Conservation (phyloP, 2,797 vertebrate genomes). For the Anguilla megastoma region DNA sequence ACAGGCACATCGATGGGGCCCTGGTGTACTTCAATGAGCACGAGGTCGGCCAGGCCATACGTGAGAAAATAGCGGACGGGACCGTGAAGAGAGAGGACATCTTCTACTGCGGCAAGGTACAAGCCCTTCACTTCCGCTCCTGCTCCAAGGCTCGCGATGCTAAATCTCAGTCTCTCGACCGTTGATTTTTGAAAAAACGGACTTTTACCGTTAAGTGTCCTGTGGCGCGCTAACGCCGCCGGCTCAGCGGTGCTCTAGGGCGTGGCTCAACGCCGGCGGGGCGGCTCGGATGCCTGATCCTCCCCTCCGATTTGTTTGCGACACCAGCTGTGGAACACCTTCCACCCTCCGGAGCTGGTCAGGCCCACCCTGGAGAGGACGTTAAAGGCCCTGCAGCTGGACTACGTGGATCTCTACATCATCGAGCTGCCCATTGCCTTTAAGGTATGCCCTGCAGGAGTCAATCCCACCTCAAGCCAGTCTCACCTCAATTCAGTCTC, state of each 20-base stretch:
- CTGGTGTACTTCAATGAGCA: constrained; percentile 85
- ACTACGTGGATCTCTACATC: constrained; percentile 91
- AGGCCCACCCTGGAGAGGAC: constrained; percentile 82
- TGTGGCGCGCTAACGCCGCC: neutral
- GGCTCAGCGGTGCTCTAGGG: no score
- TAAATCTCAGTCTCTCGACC: neutral
- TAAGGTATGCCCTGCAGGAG: constrained; percentile 63
- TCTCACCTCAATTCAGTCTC: no score
- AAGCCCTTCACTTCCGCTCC: neutral
- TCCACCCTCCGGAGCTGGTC: constrained; percentile 77
- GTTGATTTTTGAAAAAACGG: neutral
- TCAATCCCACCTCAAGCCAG: no score
- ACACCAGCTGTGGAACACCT: constrained; percentile 88
- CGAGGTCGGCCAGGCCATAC: constrained; percentile 88
- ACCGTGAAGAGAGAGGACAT: constrained; percentile 85
- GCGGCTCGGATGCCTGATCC: neutral
- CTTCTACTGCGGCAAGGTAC: constrained; percentile 93
- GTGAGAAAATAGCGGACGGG: constrained; percentile 88
- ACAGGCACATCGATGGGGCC: constrained; percentile 88
- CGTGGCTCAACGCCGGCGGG: no score
- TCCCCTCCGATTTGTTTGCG: neutral
- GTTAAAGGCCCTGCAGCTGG: constrained; percentile 75
- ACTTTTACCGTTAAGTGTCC: neutral
- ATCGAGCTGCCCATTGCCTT: constrained; percentile 88
- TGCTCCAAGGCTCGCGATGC: neutral